phyloP scores from a whole-genome alignment of 2,888 invertebrate genomes.

The Portevinia maculata region DNA sequence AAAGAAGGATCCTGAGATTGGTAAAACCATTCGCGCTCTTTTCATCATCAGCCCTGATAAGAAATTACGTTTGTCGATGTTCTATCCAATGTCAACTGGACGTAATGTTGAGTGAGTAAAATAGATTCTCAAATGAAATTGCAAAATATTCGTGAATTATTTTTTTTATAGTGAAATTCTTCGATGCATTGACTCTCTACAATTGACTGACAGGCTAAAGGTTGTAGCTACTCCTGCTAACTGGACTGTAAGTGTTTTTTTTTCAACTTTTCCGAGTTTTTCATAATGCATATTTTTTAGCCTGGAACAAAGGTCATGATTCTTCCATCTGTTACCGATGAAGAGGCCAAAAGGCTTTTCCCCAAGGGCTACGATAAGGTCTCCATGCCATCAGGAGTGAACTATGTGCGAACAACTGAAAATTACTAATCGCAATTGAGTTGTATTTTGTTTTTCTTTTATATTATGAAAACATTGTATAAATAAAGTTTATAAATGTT shows the following conservation, averaged over 20 bases:
- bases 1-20: conserved; percentile 86
- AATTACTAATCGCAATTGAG: conserved; percentile 83
- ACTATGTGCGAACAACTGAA: conserved; percentile 89
- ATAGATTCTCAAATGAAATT: conserved; percentile 70
- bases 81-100: conserved; percentile 93
- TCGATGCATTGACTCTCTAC: conserved; percentile 91
- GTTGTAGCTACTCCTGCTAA: conserved; percentile 93
- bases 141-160: neutral
- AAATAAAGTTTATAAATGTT: no score
- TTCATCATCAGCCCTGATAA: conserved; percentile 92
- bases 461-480: no score
- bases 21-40: conserved; percentile 89
- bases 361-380: conserved; percentile 88
- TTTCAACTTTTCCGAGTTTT: neutral
- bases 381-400: conserved; percentile 89
- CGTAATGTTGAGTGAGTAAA: conserved; percentile 91
- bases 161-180: conserved; percentile 88
- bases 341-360: conserved; percentile 87
- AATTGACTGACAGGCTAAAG: conserved; percentile 88
- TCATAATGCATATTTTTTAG: conserved; percentile 77
- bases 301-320: conserved; percentile 92
- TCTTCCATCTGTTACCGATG: conserved; percentile 87
- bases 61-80: conserved; percentile 90
- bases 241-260: conserved; percentile 89
- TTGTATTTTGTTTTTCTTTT: neutral